A percentile compares a stretch with the other conserved stretches of the same genome.
These are phyloP conservation scores for Danaus plexippus DNA, from an alignment of 1,140 invertebrate genomes.

Conservation along the genomic window DNA sequence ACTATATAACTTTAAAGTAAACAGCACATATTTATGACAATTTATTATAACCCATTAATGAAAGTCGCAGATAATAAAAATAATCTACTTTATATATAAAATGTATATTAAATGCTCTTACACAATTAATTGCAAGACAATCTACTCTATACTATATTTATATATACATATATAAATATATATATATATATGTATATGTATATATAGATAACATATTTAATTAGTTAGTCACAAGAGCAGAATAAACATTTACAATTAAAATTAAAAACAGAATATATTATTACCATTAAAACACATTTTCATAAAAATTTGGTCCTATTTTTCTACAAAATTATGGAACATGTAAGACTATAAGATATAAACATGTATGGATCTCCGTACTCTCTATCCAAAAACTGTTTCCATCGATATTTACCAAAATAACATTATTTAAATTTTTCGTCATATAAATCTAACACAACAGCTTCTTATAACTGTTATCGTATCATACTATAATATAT, in stretches of 20 bases:
- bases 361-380: neutral
- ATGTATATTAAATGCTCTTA: slow-evolving; percentile 68
- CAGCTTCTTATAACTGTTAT: too few relatives aligned
- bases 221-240: slow-evolving; percentile 59
- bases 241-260: slow-evolving; percentile 56
- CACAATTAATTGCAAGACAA: slow-evolving; percentile 61
- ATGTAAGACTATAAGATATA: slow-evolving; percentile 7
- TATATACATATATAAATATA: too few relatives aligned
- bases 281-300: slow-evolving; percentile 57
- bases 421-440: neutral
- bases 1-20: slow-evolving; percentile 30
- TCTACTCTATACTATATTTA: slow-evolving; percentile 38
- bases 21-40: slow-evolving; percentile 39
- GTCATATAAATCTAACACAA: too few relatives aligned
- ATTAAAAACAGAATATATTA: slow-evolving; percentile 58
- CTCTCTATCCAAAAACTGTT: slow-evolving; percentile 13
- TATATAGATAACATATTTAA: slow-evolving; percentile 30
- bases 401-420: slow-evolving; percentile 14
- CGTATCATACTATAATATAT: too few relatives aligned
- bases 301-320: slow-evolving; percentile 60
- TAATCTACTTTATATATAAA: slow-evolving; percentile 65
- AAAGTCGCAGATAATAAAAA: slow-evolving; percentile 69
- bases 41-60: slow-evolving; percentile 63
- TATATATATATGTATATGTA: too few relatives aligned
- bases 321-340: slow-evolving; percentile 29